These are phyloP conservation scores for Eristalinus aeneus DNA, from an alignment of 2,888 invertebrate species.

Conservation along the genomic window DNA sequence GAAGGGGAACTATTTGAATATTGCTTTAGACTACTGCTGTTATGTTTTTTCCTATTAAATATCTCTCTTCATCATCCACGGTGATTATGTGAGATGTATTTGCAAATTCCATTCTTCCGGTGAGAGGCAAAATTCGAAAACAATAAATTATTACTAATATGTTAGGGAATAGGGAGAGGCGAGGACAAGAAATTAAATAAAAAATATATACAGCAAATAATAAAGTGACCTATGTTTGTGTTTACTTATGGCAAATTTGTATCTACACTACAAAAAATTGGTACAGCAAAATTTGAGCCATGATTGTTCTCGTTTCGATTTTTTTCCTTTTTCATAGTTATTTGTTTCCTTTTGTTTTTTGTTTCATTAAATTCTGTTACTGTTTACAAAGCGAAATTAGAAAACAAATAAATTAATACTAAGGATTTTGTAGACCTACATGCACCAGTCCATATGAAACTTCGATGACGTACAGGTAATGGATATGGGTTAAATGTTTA, in stretches of 20 bases:
- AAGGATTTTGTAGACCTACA: not conserved
- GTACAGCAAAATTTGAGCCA: constrained; percentile 70
- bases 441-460: not conserved
- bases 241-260: constrained; percentile 65
- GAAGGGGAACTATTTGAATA: constrained; percentile 56
- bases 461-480: not conserved
- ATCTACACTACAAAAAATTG: constrained; percentile 70
- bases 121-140: not conserved
- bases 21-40: constrained; percentile 63
- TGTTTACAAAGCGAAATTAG: not conserved
- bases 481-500: no score
- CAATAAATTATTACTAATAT: constrained; percentile 31
- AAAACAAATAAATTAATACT: not conserved
- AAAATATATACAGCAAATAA: constrained; percentile 43
- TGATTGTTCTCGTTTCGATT: constrained; percentile 67
- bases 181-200: not conserved
- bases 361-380: constrained; percentile 19
- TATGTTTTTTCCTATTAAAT: constrained; percentile 1
- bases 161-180: not conserved
- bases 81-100: not conserved
- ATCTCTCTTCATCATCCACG: not conserved
- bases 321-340: constrained; percentile 20
- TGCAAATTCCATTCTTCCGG: constrained; percentile 40
- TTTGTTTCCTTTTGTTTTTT: not conserved
- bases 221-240: constrained; percentile 18